Evolutionary conservation across 2,888 invertebrate genomes (phyloP), one percentile per base, ranked within the genome.

Genomic region (Julus scanicus): DNA sequence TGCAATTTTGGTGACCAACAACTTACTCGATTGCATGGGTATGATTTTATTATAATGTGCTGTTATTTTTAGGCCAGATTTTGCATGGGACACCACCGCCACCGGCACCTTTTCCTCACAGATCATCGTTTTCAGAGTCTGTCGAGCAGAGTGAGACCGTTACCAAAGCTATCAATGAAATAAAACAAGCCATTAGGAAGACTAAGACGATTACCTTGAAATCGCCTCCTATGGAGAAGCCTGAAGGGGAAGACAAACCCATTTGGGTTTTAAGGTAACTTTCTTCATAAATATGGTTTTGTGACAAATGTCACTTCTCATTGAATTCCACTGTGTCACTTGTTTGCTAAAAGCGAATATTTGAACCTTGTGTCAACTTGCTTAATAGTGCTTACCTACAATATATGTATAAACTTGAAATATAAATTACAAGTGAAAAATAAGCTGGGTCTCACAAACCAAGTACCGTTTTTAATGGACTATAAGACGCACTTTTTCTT

Each of bases 151-250:
- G 88, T 20, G 90, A 89, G 57, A 89, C 89, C 15, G 90, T 90
- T 29, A 89, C 89, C 20, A 90, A 90, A 40, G 90, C 90, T 29
- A 90, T 90, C 84, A 90, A 90, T 53, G 90, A 90, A 88, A 90
- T 90, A 84, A 90, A 90, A 83, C 90, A 90, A 83, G 90, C 90
- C 53, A 90, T 90, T 71, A 90, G 89, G 84, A 89, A 89, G 39
- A 89, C 89, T 4, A 89, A 89, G 80, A 49, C 44, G 44, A 88
- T 89, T n/a, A 84, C 88, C 13, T 53, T 89, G 83, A 89, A 89
- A 53, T 87, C 89, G 6, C 85, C 87, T 17, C 89, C 87, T 39
- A 84, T 87, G 83, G 89, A 88, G 86, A 88, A 88, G 48, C 49
- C 44, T 8, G 83, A 87, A 15, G 88, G 86, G 17, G 88, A 88